Conservation (phyloP, 2,797 vertebrate genomes). For the Pangasius macronema region DNA sequence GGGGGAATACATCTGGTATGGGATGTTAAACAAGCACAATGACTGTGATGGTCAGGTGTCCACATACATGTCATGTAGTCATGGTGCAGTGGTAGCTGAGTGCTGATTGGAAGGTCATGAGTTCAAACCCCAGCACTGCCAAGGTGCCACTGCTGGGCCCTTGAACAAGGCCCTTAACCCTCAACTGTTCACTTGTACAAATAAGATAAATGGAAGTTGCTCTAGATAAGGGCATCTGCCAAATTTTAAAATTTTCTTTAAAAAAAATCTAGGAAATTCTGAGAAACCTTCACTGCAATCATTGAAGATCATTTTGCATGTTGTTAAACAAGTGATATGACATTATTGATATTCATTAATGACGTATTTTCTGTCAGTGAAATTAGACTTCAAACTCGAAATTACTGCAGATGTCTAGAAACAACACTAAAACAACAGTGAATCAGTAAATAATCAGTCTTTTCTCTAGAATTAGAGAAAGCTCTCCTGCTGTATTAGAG, state of each 20-base stretch:
- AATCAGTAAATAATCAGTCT: not conserved
- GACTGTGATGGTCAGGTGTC: not conserved
- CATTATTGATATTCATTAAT: not conserved
- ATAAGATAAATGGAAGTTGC: no score
- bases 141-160: no score
- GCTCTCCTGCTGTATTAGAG: not conserved
- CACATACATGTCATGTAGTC: no score
- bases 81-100: no score
- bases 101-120: no score
- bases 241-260: no score
- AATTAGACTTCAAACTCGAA: not conserved
- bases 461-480: not conserved
- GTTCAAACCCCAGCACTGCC: no score
- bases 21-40: not conserved
- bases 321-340: not conserved
- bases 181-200: no score
- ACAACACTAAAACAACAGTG: not conserved
- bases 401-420: not conserved
- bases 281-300: no score
- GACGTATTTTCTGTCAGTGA: not conserved
- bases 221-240: no score
- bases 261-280: no score
- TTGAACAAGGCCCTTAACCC: no score
- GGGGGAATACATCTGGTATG: not conserved
- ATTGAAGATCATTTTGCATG: not conserved